Evolutionary conservation across 1,140 invertebrate genomes (phyloP), one percentile per base, ranked within the genome.

Genomic region (Drusus annulatus): DNA sequence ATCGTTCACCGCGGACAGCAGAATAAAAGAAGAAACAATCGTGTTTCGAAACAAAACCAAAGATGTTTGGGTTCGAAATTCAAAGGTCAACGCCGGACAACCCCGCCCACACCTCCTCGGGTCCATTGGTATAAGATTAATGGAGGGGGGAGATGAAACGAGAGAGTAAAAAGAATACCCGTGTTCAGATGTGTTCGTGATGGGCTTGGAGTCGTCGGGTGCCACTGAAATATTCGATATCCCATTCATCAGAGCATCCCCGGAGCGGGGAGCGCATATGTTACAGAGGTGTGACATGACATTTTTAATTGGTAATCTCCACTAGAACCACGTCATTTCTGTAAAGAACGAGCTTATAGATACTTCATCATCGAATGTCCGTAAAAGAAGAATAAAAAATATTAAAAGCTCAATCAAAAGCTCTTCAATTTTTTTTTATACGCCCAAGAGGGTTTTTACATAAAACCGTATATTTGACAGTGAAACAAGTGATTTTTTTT

Each of bases 1-100:
- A 28, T 65, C 25, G 25, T 31, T 65, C 62, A 60, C 3, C 28
- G 62, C 28, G 21, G 62, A 65, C 62, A 21, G 62, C 62, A 31
- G 10, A 65, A 65, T 65, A 65, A 65, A 65, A 65, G 31, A 28
- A 25, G 31, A 25, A 65, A 28, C 62, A 65, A 28, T 65, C 16
- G 62, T 15, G 62, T 65, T 21, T 65, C 25, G 62, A 65, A 65
- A 65, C 62, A 65, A 65, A 65, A 45, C 36, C 7, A 65, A 65
- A 36, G 21, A 65, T 6, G n/a, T 13, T 31, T 65, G 21, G 62
- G 62, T 65, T 65, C 62, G 62, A 65, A 65, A 65, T 65, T 65
- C 62, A 65, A 65, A 65, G 62, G 62, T 65, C 62, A 36, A n/a
- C 62, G 28, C 62, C 36, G 62, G 62, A 65, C 62, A 65, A 25